Evolutionary conservation across 2,888 invertebrate genomes (phyloP).

Genomic region (Phyllotreta striolata): DNA sequence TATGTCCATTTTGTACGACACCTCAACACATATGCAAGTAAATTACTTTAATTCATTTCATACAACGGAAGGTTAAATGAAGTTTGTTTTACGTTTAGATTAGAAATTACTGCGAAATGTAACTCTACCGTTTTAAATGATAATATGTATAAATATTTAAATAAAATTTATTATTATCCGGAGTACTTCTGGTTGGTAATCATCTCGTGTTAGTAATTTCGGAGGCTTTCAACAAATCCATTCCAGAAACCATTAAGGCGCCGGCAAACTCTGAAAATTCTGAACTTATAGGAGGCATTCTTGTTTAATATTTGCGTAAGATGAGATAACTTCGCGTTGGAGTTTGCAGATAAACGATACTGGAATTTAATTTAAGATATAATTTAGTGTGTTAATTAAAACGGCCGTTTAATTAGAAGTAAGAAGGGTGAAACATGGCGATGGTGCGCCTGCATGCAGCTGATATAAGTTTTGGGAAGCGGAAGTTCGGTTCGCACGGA

Average conservation of each 20-base stretch:
- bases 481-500: slow-evolving; percentile 53
- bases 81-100: no score
- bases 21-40: no score
- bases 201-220: slow-evolving; percentile 17
- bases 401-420: slow-evolving; percentile 63
- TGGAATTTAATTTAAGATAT: slow-evolving; percentile 62
- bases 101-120: no score
- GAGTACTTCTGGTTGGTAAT: slow-evolving; percentile 7
- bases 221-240: slow-evolving; percentile 24
- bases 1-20: no score
- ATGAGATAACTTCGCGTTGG: slow-evolving; percentile 47
- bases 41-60: no score
- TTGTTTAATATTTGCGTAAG: slow-evolving; percentile 46
- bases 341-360: slow-evolving; percentile 58
- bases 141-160: no score
- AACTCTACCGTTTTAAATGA: no score
- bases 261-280: slow-evolving; percentile 31
- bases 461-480: slow-evolving; percentile 58
- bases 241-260: slow-evolving; percentile 27
- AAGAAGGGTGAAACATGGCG: slow-evolving; percentile 59
- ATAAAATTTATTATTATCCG: no score
- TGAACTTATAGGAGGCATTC: slow-evolving; percentile 32
- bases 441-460: slow-evolving; percentile 57
- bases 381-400: slow-evolving; percentile 65
- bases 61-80: no score